phyloP scores from a whole-genome alignment of 2,888 invertebrate species.

The Chrysolina oricalcia region DNA sequence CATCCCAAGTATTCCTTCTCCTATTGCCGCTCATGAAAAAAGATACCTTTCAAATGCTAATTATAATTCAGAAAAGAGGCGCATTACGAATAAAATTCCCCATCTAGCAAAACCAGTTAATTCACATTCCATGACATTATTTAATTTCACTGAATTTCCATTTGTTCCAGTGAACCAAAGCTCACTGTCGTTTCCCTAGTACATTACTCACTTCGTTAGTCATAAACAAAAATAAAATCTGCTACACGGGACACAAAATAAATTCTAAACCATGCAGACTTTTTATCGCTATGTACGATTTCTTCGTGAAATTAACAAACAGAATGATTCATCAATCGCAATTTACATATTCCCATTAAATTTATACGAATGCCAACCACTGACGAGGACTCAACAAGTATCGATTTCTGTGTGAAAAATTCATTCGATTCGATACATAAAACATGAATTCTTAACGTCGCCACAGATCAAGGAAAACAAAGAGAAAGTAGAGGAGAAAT shows the following conservation, averaged over 20 bases:
- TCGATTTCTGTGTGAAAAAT: slow-evolving; percentile 21
- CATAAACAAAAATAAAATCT: slow-evolving; percentile 37
- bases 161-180: slow-evolving; percentile 33
- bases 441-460: slow-evolving; percentile 10
- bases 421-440: slow-evolving; percentile 20
- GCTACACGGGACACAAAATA: neutral
- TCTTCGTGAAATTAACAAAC: slow-evolving; percentile 18
- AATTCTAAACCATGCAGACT: slow-evolving; percentile 1
- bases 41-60: slow-evolving; percentile 1
- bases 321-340: slow-evolving; percentile 14
- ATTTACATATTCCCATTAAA: slow-evolving; percentile 13
- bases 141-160: slow-evolving; percentile 38
- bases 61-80: slow-evolving; percentile 15
- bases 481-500: slow-evolving; percentile 25
- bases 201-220: slow-evolving; percentile 36
- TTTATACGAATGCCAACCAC: neutral
- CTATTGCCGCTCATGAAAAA: neutral
- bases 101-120: slow-evolving; percentile 22
- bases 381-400: slow-evolving; percentile 18
- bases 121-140: slow-evolving; percentile 32
- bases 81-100: slow-evolving; percentile 23
- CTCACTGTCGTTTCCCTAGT: slow-evolving; percentile 28
- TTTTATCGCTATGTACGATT: slow-evolving; percentile 1
- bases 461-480: slow-evolving; percentile 25
- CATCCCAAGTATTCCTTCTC: slow-evolving; percentile 17